Base-by-base conservation (phyloP, 2,888 invertebrate species). In the Eueremaeus valkanovi region DNA sequence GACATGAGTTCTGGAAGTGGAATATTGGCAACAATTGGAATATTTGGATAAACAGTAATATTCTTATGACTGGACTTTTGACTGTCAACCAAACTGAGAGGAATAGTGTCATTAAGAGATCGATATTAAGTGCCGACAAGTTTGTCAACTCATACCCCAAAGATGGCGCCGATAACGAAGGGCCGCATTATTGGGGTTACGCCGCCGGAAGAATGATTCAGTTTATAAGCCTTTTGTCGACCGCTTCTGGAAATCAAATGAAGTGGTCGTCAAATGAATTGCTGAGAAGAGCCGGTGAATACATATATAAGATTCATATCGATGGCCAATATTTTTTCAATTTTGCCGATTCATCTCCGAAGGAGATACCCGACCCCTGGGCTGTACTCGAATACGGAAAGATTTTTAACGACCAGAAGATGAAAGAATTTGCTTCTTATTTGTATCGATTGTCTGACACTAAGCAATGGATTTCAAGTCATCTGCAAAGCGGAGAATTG, bases 21-120 rank as follows among this genome's bases (percentile, higher is more conserved):
- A n/a, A n/a, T n/a, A n/a, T n/a, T n/a, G n/a, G n/a, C n/a, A 66
- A 66, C 73, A 73, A 73, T 33, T 55, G 55, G 45, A 55, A 73
- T 49, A 66, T 73, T 61, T 73, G 73, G 73, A 36, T 51, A 24
- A 73, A 73, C 21, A 51, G 27, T 49, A 55, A 73, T 51, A 18
- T 73, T 9, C 27, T 73, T 8, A 73, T 49, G 73, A 49, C 63
- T 27, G 24, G 21, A 9, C 21, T 73, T 21, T 31, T 51, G 45
- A 6, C 63, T 31, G 24, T 73, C 49, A 45, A 73, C n/a, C 8
- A 29, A 5, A 55, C 73, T 13, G 68, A 66, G 27, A 29, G 24
- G 13, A 6, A 6, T 11, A 31, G 31, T 18, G 2, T 73, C 16
- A 9, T 73, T 24, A 66, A 49, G 3, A 66, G 51, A 31, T 9